Percentiles rank a stretch among this genome's conserved stretches.
Evolutionary conservation across 2,888 invertebrate species (phyloP).

Genomic region (Bhutanitis thaidina): DNA sequence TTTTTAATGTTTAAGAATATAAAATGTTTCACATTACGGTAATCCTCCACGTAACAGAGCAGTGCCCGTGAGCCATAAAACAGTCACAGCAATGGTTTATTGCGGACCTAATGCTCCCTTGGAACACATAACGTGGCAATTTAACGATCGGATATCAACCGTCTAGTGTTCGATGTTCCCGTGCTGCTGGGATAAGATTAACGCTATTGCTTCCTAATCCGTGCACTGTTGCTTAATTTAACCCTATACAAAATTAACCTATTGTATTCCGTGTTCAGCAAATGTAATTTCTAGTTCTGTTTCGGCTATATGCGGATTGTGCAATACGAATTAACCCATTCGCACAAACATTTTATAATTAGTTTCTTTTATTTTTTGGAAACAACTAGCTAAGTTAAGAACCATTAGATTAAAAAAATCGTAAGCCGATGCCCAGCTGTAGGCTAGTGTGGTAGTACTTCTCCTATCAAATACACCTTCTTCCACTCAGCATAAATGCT

Average conservation of each 20-base stretch:
- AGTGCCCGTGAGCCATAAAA: slow-evolving; percentile 18
- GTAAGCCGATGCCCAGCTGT: too few species aligned
- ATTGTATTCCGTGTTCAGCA: background rate
- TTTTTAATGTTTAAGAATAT: slow-evolving; percentile 6
- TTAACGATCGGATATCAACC: slow-evolving; percentile 20
- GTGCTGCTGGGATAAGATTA: slow-evolving; percentile 15
- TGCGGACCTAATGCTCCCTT: slow-evolving; percentile 15
- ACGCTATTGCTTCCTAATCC: slow-evolving; percentile 15
- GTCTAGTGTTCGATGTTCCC: slow-evolving; percentile 15
- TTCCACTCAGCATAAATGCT: too few species aligned
- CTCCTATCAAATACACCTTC: too few species aligned
- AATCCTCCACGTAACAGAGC: slow-evolving; percentile 15
- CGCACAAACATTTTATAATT: too few species aligned
- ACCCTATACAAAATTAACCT: slow-evolving; percentile 4
- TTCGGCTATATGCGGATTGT: background rate
- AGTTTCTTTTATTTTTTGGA: too few species aligned
- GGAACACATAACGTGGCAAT: slow-evolving; percentile 17
- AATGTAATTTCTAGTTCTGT: background rate
- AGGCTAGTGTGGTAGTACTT: too few species aligned
- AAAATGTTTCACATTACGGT: slow-evolving; percentile 14
- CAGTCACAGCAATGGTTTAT: slow-evolving; percentile 16
- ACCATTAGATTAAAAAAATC: too few species aligned
- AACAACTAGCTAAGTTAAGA: too few species aligned
- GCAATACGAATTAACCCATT: background rate
- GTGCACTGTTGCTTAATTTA: slow-evolving; percentile 12